Base-by-base conservation (phyloP, 2,888 invertebrate species). In the Conomelus anceps region DNA sequence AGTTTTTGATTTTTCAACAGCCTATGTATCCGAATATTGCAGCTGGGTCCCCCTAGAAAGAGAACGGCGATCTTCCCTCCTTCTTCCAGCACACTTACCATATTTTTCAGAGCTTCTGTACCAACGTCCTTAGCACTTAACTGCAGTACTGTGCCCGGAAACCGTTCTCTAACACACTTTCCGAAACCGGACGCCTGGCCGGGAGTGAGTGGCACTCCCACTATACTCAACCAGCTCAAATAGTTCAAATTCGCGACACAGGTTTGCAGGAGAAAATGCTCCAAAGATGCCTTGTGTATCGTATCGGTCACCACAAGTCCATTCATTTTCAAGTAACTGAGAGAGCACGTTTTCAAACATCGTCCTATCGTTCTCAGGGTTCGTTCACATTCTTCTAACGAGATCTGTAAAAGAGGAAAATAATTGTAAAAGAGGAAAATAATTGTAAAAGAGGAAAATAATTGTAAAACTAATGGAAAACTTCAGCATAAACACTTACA, bases 51-150 rank as follows among this genome's bases (percentile, higher is more conserved):
- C 1, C 93, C 93, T 22, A 93, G 92, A 89, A 93, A 93, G 22
- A 92, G 91, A 1, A 93, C 93, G 88, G 93, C 93, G 4, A 93
- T 93, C 87, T 93, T 92, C 3, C 93, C 93, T 0, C 93, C 93
- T 17, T 93, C 93, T 90, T 93, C 93, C 26, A 93, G 91, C 11
- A 93, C 93, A 17, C 93, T 91, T 0, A 93, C 93, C 88, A 93
- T 91, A 3, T 93, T 92, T 88, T 93, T 93, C 29, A 93, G 92
- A 85, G 93, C 92, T 85, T 92, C 93, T 4, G 93, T 92, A 89
- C 92, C 92, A 22, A 93, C 92, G 90, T 93, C 93, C 89, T 93
- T 93, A 22, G 93, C 93, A 90, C 93, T 93, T 89, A 93, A 92
- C 90, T 93, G 93, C 86, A 93, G 91, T 17, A 92, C 91, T 6